Percentiles rank a stretch among this genome's conserved stretches.
Conservation (phyloP, 2,888 invertebrate species). For the Parnassius glacialis region DNA sequence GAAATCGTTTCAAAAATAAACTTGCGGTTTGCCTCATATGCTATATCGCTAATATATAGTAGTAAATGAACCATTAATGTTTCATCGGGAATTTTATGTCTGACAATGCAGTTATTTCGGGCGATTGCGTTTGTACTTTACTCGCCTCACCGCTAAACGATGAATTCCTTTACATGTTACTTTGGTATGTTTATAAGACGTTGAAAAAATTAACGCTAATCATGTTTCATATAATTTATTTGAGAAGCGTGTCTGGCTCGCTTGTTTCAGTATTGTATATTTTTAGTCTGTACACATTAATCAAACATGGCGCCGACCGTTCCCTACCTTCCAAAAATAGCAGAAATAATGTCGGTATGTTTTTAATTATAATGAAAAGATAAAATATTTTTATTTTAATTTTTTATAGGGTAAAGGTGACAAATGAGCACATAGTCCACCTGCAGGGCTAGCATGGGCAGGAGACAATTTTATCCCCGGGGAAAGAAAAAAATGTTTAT, state of each 20-base stretch:
- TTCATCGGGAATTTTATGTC: conserved; percentile 9
- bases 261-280: conserved; percentile 20
- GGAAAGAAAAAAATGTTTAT: no score
- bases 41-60: neutral
- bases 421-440: no score
- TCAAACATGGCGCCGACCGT: conserved; percentile 22
- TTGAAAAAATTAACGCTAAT: conserved; percentile 12
- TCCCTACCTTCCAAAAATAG: conserved; percentile 3
- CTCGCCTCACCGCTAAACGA: conserved; percentile 28
- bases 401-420: no score
- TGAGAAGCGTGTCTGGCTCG: conserved; percentile 13
- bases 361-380: conserved; percentile 2
- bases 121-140: conserved; percentile 31
- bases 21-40: conserved; percentile 2
- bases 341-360: conserved; percentile 9
- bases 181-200: conserved; percentile 30
- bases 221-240: conserved; percentile 17
- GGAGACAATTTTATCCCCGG: no score
- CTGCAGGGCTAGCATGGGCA: no score
- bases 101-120: conserved; percentile 23
- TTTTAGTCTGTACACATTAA: conserved; percentile 21
- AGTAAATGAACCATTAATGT: conserved; percentile 24
- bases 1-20: conserved; percentile 1
- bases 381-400: neutral
- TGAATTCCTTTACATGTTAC: neutral